Percentiles rank a stretch among this genome's conserved stretches.
Evolutionary conservation across 2,888 invertebrate genomes (phyloP).

Genomic region (Serrognathus titanus): DNA sequence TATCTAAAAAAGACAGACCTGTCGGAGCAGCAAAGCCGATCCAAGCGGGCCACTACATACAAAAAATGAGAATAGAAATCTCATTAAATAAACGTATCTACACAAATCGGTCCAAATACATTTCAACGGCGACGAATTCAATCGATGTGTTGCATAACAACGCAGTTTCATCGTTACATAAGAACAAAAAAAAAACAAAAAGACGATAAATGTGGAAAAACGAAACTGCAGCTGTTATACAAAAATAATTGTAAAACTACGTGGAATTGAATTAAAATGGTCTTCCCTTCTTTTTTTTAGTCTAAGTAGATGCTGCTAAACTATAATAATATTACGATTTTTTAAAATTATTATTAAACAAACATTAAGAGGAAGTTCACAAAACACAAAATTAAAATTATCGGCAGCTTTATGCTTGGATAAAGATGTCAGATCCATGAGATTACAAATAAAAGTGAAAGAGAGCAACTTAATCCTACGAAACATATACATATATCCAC

Average conservation of each 20-base stretch:
- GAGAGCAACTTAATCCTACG: slow-evolving; percentile 1
- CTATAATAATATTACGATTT: slow-evolving; percentile 1
- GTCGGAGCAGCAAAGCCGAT: neutral
- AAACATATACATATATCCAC: slow-evolving; percentile 2
- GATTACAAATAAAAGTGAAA: too few species aligned
- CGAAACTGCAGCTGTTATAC: neutral
- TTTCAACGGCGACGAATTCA: neutral
- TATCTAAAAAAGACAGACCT: slow-evolving; percentile 7
- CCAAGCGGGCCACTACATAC: neutral
- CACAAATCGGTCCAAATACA: slow-evolving; percentile 5
- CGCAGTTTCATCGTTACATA: neutral
- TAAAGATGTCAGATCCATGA: too few species aligned
- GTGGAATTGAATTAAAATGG: neutral
- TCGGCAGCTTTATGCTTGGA: too few species aligned
- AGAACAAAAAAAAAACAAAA: neutral
- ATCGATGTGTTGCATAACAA: slow-evolving; percentile 5
- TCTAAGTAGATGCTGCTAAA: neutral
- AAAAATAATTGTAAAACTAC: neutral
- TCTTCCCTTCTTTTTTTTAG: too few species aligned
- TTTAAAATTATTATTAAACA: neutral
- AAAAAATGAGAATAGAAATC: slow-evolving; percentile 1
- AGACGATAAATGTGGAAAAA: neutral
- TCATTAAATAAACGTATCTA: slow-evolving; percentile 5
- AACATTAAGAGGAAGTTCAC: too few species aligned
- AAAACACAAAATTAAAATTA: too few species aligned